Percentiles rank a stretch among this genome's conserved stretches.
phyloP scores from a whole-genome alignment of 2,888 invertebrate species.

The Argynnis bischoffii region DNA sequence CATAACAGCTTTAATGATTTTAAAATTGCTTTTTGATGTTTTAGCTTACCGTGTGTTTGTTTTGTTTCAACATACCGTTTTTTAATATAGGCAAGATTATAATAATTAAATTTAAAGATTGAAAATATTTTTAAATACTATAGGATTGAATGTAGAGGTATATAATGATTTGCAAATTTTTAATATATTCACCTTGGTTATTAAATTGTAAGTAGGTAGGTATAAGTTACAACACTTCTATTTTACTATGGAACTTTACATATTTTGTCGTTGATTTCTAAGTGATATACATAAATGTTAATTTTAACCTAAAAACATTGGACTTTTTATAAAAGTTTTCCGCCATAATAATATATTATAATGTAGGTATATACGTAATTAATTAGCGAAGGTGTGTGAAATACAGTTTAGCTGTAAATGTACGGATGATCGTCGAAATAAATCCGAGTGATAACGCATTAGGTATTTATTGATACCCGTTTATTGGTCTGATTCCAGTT shows the following conservation, averaged over 20 bases:
- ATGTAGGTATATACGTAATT: slow-evolving; percentile 24
- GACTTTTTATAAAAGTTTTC: background rate
- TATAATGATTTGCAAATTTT: no score
- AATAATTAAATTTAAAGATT: no score
- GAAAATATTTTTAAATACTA: no score
- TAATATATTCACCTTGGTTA: no score
- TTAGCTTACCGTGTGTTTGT: slow-evolving; percentile 29
- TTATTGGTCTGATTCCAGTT: slow-evolving; percentile 35
- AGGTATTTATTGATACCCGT: slow-evolving; percentile 41
- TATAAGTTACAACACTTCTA: no score
- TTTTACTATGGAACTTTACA: no score
- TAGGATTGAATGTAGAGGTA: no score
- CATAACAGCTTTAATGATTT: slow-evolving; percentile 64
- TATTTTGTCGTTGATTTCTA: no score
- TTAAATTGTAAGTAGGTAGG: no score
- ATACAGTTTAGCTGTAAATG: slow-evolving; percentile 38
- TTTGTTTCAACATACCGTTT: slow-evolving; percentile 19
- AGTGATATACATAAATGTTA: background rate
- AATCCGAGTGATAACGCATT: slow-evolving; percentile 48
- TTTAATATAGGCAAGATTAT: no score
- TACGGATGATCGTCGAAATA: slow-evolving; percentile 43
- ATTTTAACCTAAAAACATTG: slow-evolving; percentile 1
- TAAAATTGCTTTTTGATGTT: slow-evolving; percentile 45
- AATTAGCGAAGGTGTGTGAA: slow-evolving; percentile 67
- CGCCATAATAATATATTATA: slow-evolving; percentile 23